phyloP scores from a whole-genome alignment of 2,888 invertebrate genomes.

The Drosophila kanekoi region DNA sequence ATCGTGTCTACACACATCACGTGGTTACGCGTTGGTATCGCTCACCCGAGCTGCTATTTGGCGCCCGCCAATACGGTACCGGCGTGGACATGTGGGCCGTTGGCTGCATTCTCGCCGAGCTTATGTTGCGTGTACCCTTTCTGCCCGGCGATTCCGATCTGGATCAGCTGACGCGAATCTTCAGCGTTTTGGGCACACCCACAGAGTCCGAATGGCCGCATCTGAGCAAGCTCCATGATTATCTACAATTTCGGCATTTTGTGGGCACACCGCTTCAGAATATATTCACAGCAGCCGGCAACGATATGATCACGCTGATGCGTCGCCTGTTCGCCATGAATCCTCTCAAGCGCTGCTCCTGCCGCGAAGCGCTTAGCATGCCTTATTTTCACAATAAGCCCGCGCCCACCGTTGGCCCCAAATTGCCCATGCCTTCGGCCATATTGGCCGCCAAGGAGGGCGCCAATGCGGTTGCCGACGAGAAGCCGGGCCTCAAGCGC shows the following conservation, averaged over 20 bases:
- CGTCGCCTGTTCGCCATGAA: conserved; percentile 91
- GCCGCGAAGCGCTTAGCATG: conserved; percentile 94
- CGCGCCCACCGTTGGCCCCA: conserved; percentile 92
- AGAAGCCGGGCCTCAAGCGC: conserved; percentile 88
- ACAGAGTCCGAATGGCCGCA: conserved; percentile 96
- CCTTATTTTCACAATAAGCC: conserved; percentile 96
- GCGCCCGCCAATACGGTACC: conserved; percentile 96
- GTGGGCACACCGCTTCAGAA: conserved; percentile 93
- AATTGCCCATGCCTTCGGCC: conserved; percentile 87
- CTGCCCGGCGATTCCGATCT: conserved; percentile 98
- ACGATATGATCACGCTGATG: conserved; percentile 94
- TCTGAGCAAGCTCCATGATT: conserved; percentile 93
- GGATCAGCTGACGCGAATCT: conserved; percentile 98
- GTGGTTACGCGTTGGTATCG: conserved; percentile 98
- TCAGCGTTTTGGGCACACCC: conserved; percentile 97
- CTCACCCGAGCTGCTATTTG: conserved; percentile 97
- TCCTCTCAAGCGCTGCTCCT: conserved; percentile 92
- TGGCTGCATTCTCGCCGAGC: conserved; percentile 98
- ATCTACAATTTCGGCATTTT: conserved; percentile 95
- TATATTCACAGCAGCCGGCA: conserved; percentile 97
- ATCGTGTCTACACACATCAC: conserved; percentile 98
- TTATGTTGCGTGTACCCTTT: conserved; percentile 95
- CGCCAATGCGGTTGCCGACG: conserved; percentile 67
- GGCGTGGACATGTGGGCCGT: conserved; percentile 99
- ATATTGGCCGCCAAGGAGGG: conserved; percentile 70